Evolutionary conservation across 1,140 invertebrate genomes (phyloP), one percentile per base, ranked within the genome.

Genomic region (Campoletis sonorensis): DNA sequence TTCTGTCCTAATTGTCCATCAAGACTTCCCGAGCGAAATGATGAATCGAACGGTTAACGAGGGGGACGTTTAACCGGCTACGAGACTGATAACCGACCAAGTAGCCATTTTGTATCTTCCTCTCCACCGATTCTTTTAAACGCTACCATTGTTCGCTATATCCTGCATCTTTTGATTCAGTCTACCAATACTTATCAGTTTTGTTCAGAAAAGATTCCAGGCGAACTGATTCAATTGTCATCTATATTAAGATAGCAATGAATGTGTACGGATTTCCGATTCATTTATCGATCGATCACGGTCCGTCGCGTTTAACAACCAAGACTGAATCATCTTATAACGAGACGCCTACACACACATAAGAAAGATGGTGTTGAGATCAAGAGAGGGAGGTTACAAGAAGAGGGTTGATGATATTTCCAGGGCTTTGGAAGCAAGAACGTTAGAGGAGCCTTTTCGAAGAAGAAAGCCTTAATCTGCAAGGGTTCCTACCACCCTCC

Each of bases 11-110:
- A 84, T 82, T 82, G 81, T 79, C 78, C 83, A 81, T 86, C 82
- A 81, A 83, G 82, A 82, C 80, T 82, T 79, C 79, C 75, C 71
- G 23, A 40, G 79, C 45, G 51, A 78, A 87, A 84, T 85, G 86
- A 86, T 83, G 84, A 84, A 84, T 87, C 78, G 85, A 70, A 45
- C 75, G 81, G 82, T 84, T 86, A 85, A 87, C 84, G 84, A 85
- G 85, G 82, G 80, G 58, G 54, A 16, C 23, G 58, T 58, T 64
- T 58, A 78, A 27, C 61, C 30, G 21, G 27, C 33, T 5, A 45
- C 21, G 33, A 45, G 58, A 33, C 23, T 51, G 45, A 51, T 26
- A 51, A 45, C 11, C 71, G 10, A 10, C 13, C 15, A 7, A 37
- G 26, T 58, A 61, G 40, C 26, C 58, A 30, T n/a, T 79, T n/a